Conservation (phyloP, 2,113 vertebrate genomes). For the Halichoerus grypus region DNA sequence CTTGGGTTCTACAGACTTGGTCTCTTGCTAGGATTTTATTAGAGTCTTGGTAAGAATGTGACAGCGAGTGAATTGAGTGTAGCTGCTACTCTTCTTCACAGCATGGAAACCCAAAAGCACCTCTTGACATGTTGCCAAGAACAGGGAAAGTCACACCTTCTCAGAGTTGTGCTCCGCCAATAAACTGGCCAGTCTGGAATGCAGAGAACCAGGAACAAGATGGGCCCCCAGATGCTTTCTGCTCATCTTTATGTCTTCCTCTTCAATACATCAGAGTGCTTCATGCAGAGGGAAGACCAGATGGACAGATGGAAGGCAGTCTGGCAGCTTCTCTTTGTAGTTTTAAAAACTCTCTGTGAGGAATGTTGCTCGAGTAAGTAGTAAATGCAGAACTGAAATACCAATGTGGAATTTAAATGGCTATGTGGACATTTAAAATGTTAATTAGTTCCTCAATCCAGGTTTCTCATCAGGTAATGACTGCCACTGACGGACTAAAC, state of each 20-base stretch:
- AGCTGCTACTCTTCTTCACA: not conserved
- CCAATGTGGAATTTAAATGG: slow-evolving; percentile 73
- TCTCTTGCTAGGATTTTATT: not conserved
- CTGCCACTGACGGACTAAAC: not conserved
- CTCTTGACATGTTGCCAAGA: not conserved
- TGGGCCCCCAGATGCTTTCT: not conserved
- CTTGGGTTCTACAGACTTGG: not conserved
- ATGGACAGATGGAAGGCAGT: slow-evolving; percentile 70
- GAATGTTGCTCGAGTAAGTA: slow-evolving; percentile 59
- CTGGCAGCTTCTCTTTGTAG: slow-evolving; percentile 58
- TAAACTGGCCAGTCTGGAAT: not conserved
- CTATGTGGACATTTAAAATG: slow-evolving; percentile 68
- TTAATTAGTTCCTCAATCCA: slow-evolving; percentile 67
- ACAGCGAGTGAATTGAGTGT: not conserved
- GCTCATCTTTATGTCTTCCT: not conserved
- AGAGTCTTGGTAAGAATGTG: not conserved
- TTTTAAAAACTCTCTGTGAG: slow-evolving; percentile 46
- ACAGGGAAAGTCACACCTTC: not conserved
- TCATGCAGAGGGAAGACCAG: slow-evolving; percentile 1
- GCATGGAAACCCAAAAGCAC: not conserved
- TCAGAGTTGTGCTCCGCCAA: not conserved
- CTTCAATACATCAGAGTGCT: not conserved
- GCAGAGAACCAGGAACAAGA: not conserved
- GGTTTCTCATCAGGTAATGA: slow-evolving; percentile 17
- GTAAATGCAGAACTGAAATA: slow-evolving; percentile 75